Conservation (phyloP, 2,113 vertebrate genomes). For the Chaetodon auriga region DNA sequence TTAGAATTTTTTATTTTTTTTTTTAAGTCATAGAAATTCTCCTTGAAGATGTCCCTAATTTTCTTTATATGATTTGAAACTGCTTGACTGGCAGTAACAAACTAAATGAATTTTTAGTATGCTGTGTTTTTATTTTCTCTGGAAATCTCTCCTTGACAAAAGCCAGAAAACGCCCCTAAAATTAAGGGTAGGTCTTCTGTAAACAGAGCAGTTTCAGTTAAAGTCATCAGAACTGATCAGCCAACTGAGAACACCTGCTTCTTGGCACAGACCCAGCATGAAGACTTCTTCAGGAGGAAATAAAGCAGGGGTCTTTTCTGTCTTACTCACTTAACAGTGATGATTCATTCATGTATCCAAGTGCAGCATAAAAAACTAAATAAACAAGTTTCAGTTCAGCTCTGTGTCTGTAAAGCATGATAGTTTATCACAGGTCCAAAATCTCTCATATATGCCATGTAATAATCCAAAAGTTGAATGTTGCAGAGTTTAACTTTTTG, state of each 20-base stretch:
- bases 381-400: slow-evolving; percentile 1
- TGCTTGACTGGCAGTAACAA: not conserved
- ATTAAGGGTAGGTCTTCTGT: not conserved
- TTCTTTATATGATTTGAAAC: too few species aligned
- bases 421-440: slow-evolving; percentile 13
- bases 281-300: not conserved
- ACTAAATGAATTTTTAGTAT: too few species aligned
- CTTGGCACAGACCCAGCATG: not conserved
- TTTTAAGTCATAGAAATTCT: not conserved
- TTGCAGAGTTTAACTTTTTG: too few species aligned
- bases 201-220: not conserved
- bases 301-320: not conserved
- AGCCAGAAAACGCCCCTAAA: not conserved
- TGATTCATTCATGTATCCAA: not conserved
- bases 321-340: too few species aligned
- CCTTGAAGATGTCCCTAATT: not conserved
- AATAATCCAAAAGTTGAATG: not conserved
- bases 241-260: not conserved
- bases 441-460: too few species aligned
- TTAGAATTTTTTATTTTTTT: too few species aligned
- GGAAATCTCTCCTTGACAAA: not conserved
- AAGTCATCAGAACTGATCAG: not conserved
- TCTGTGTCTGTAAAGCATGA: not conserved
- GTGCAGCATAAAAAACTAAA: slow-evolving; percentile 6
- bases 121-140: not conserved